Percentiles rank a stretch among this genome's conserved stretches.
phyloP scores from a whole-genome alignment of 2,888 invertebrate genomes.

The Dryocosmus kuriphilus region DNA sequence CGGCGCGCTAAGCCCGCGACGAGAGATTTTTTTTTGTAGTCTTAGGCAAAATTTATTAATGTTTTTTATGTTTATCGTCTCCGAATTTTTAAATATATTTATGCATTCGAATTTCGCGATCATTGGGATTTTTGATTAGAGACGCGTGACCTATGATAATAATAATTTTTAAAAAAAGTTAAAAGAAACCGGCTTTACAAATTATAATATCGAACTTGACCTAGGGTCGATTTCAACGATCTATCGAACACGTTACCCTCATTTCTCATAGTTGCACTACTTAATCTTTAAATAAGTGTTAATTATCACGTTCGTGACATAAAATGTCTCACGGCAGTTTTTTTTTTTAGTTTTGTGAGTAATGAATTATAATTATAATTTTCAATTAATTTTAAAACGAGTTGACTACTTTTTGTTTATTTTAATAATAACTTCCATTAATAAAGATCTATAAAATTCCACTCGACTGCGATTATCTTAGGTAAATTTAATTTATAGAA shows the following conservation, averaged over 20 bases:
- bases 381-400: background rate
- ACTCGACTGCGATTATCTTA: background rate
- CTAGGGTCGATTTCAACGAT: slow-evolving; percentile 39
- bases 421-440: background rate
- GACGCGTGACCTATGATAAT: background rate
- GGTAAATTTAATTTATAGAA: background rate
- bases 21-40: too few species aligned
- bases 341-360: background rate
- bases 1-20: too few species aligned
- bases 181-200: slow-evolving; percentile 5
- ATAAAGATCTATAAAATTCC: background rate
- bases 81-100: background rate
- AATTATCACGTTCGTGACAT: slow-evolving; percentile 31
- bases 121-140: background rate
- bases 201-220: slow-evolving; percentile 17
- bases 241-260: slow-evolving; percentile 35
- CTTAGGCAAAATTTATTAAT: too few species aligned
- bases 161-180: background rate
- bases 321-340: slow-evolving; percentile 7
- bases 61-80: too few species aligned
- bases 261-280: slow-evolving; percentile 30
- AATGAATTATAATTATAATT: background rate
- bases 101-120: background rate
- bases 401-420: background rate
- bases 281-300: slow-evolving; percentile 23